phyloP scores from a whole-genome alignment of 2,797 vertebrate species.

The Lateolabrax maculatus region DNA sequence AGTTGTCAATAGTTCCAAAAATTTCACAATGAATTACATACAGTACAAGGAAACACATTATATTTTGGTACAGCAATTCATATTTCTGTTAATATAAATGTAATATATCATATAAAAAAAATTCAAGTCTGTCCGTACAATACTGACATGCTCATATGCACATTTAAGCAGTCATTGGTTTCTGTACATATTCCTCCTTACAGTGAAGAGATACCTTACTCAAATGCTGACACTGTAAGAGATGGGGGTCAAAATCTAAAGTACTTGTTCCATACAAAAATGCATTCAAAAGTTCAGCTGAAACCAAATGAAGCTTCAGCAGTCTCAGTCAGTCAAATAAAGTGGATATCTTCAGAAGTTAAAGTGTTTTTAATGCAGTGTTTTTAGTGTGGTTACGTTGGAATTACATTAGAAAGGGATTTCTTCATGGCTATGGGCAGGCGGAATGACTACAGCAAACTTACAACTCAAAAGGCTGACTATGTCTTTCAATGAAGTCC shows the following conservation, averaged over 20 bases:
- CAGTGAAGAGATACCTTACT: not conserved
- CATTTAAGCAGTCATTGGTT: not conserved
- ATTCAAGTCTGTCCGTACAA: not conserved
- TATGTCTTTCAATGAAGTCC: not conserved
- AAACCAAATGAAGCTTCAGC: constrained; percentile 1
- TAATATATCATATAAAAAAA: no score
- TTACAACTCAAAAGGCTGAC: not conserved
- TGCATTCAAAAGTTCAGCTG: not conserved
- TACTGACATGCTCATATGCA: no score
- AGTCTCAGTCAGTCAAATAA: not conserved
- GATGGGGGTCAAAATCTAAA: not conserved
- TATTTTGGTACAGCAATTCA: not conserved
- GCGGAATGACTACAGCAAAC: not conserved
- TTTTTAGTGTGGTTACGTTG: not conserved
- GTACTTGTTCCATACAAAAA: not conserved
- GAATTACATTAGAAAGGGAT: not conserved
- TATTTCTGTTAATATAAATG: not conserved
- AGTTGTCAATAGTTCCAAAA: not conserved
- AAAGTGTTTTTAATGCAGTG: not conserved
- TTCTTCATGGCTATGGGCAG: not conserved
- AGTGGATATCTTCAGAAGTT: not conserved
- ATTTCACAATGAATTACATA: not conserved
- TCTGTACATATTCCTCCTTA: not conserved
- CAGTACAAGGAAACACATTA: not conserved
- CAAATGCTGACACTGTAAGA: not conserved